Conservation (phyloP, 2,797 vertebrate species). For the Xenopus petersii region DNA sequence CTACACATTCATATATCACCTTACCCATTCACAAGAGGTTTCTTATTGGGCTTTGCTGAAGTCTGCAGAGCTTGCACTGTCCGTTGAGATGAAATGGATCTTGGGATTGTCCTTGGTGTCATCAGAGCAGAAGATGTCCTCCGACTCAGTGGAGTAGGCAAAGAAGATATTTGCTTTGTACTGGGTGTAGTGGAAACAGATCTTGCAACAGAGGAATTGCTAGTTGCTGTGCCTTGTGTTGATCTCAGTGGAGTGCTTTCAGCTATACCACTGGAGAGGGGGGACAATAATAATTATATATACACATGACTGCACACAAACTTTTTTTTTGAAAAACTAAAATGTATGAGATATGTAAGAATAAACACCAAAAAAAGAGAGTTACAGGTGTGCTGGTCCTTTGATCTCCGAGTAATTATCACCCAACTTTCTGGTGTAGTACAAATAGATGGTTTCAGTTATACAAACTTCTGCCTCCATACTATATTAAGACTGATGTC, state of each 20-base stretch:
- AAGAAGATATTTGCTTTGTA: constrained; percentile 58
- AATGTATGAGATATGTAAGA: no score
- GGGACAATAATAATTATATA: no score
- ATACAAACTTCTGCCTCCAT: no score
- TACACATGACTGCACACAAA: no score
- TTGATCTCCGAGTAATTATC: no score
- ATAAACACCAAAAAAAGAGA: no score
- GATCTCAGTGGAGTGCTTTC: constrained; percentile 57
- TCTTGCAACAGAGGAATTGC: constrained; percentile 48
- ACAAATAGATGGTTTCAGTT: no score
- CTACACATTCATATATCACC: not conserved
- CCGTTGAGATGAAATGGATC: constrained; percentile 22
- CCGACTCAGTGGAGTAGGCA: constrained; percentile 75
- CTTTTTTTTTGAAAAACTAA: no score
- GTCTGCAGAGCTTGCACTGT: not conserved
- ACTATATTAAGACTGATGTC: no score
- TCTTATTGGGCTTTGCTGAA: constrained; percentile 48
- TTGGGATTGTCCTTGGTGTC: constrained; percentile 64
- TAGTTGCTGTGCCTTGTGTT: constrained; percentile 46
- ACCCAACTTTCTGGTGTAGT: no score
- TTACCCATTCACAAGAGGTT: constrained; percentile 62
- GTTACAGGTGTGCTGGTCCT: no score
- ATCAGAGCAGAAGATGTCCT: constrained; percentile 66
- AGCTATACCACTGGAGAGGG: constrained; percentile 48
- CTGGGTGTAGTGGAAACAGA: constrained; percentile 58